Percentiles rank a stretch among this genome's conserved stretches.
Evolutionary conservation across 2,797 vertebrate species (phyloP).

Genomic region (Melanotaenia boesemani): DNA sequence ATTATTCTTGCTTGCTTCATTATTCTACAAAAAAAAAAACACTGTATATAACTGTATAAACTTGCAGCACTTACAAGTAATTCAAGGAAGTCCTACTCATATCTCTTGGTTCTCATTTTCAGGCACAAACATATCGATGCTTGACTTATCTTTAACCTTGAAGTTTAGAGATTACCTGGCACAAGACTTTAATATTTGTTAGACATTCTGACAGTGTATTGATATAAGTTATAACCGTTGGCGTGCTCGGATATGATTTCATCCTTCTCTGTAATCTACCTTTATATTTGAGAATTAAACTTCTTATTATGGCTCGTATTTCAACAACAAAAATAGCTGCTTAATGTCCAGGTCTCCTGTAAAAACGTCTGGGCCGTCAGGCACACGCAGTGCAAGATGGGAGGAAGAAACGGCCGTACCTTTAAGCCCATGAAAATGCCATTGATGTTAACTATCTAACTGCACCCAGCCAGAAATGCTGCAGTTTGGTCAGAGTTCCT

Average conservation of each 20-base stretch:
- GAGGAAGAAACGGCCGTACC: slow-evolving; percentile 31
- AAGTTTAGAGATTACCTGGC: not conserved
- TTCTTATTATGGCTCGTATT: slow-evolving; percentile 57
- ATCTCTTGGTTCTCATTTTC: not conserved
- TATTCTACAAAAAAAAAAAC: not conserved
- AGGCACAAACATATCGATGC: not conserved
- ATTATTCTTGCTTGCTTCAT: slow-evolving; percentile 2
- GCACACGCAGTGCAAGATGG: slow-evolving; percentile 66
- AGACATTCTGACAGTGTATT: slow-evolving; percentile 23
- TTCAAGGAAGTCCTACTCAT: not conserved
- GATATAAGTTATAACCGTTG: slow-evolving; percentile 1
- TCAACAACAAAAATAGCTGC: slow-evolving; percentile 67
- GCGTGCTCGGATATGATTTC: slow-evolving; percentile 15
- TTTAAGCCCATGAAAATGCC: slow-evolving; percentile 63
- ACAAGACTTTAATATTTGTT: slow-evolving; percentile 4
- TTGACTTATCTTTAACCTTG: not conserved
- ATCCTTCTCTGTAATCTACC: slow-evolving; percentile 22
- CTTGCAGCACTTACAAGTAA: slow-evolving; percentile 3
- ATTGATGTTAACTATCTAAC: slow-evolving; percentile 69
- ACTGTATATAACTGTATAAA: too few relatives aligned
- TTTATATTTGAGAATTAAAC: slow-evolving; percentile 54
- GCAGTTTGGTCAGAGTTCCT: slow-evolving; percentile 37
- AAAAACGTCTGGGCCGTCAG: slow-evolving; percentile 70
- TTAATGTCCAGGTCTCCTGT: slow-evolving; percentile 61
- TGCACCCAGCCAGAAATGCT: slow-evolving; percentile 48